phyloP scores from a whole-genome alignment of 2,888 invertebrate species.

The Subacronicta megacephala region DNA sequence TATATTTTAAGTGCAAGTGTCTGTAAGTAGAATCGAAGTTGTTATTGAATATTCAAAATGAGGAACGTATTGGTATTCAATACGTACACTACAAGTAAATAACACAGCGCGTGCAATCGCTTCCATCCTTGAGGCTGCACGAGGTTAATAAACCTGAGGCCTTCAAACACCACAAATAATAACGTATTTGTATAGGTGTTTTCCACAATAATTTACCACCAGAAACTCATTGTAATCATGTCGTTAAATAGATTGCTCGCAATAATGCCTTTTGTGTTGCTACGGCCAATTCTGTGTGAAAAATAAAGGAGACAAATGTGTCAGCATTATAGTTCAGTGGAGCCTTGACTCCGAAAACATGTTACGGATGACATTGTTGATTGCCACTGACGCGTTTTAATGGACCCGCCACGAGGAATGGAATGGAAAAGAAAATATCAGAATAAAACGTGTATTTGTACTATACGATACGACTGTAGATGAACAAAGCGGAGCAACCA shows the following conservation, averaged over 20 bases:
- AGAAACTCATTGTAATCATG: constrained; percentile 52
- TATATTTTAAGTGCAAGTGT: constrained; percentile 46
- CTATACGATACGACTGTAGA: too few species aligned
- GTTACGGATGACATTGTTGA: constrained; percentile 27
- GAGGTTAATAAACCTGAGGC: constrained; percentile 64
- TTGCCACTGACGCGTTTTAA: constrained; percentile 14
- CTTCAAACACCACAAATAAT: constrained; percentile 63
- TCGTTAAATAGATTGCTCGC: constrained; percentile 47
- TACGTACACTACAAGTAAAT: constrained; percentile 54
- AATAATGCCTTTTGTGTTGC: constrained; percentile 42
- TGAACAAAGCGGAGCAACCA: constrained; percentile 38
- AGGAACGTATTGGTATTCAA: constrained; percentile 57
- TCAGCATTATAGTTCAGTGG: constrained; percentile 29
- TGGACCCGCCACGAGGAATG: constrained; percentile 12
- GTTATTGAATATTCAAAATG: constrained; percentile 56
- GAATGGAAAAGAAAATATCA: constrained; percentile 31
- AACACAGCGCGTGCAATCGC: constrained; percentile 51
- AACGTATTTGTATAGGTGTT: constrained; percentile 65
- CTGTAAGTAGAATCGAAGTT: constrained; percentile 35
- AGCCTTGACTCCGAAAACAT: constrained; percentile 43
- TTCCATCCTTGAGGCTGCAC: constrained; percentile 60
- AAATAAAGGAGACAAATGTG: constrained; percentile 31
- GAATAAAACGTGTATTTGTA: constrained; percentile 31
- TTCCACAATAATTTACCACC: constrained; percentile 55
- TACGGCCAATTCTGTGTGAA: constrained; percentile 30